Percentiles rank a stretch among this genome's conserved stretches.
These are phyloP conservation scores for Apaloderma vittatum DNA, from an alignment of 2,113 vertebrate species.

Conservation along the genomic window DNA sequence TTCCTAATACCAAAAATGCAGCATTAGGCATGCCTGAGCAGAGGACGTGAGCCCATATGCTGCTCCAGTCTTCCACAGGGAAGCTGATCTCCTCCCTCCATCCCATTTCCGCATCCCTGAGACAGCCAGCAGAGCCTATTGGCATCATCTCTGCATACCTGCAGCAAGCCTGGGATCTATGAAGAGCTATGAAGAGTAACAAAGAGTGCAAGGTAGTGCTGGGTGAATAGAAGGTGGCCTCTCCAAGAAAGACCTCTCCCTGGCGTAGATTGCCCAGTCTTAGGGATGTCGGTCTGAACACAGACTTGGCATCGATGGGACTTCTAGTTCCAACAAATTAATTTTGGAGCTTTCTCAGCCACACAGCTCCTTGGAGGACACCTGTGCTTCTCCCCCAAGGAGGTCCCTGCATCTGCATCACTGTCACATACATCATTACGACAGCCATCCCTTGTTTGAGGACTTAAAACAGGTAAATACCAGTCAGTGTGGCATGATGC, in stretches of 20 bases:
- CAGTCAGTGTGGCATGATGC: not conserved
- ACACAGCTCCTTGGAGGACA: not conserved
- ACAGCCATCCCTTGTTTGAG: not conserved
- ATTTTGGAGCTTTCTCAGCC: not conserved
- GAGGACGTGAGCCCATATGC: not conserved
- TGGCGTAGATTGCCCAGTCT: not conserved
- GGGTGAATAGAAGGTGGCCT: not conserved
- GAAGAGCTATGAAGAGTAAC: not conserved
- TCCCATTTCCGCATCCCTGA: not conserved
- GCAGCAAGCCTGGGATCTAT: not conserved
- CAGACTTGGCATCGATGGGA: not conserved
- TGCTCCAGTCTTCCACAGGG: fast-evolving
- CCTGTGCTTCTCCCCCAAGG: not conserved
- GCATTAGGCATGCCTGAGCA: not conserved
- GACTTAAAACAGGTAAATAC: not conserved
- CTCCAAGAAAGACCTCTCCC: not conserved
- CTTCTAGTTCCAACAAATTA: not conserved
- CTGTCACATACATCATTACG: not conserved
- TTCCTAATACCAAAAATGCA: not conserved
- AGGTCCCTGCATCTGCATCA: not conserved
- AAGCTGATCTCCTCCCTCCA: not conserved
- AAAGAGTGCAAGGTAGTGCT: not conserved
- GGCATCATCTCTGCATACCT: fast-evolving
- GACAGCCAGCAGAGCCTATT: not conserved
- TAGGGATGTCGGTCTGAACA: not conserved